Evolutionary conservation across 1,140 invertebrate genomes (phyloP), one percentile per base, ranked within the genome.

Genomic region (Aphelenchoides fujianensis): DNA sequence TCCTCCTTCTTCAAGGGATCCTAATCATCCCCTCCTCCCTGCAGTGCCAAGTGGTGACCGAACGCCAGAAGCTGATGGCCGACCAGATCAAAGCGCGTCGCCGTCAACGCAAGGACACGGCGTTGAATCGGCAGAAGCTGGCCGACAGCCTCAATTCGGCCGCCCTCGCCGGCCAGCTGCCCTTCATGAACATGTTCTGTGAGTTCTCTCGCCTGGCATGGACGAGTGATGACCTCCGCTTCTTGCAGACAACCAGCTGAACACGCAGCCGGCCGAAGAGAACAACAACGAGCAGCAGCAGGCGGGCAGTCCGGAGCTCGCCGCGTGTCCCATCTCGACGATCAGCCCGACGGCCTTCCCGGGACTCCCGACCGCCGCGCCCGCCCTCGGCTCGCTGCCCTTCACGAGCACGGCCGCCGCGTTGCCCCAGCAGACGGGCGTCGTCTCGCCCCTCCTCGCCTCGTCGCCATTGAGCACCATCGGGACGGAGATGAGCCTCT

Each of bases 11-110:
- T 2, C 16, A 2, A 77, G 23, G 35, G 23, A 72, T 61, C 69
- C 69, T n/a, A 66, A 66, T 9, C 69, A 9, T 66, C n/a, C 2
- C 35, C n/a, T n/a, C n/a, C n/a, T 32, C n/a, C 28, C 75, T 79
- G 74, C 78, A 79, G 78, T 82, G 80, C 55, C 79, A 82, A 72
- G 80, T 83, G 9, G 76, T 82, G n/a, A 72, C 71, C 32, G 80
- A 82, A 52, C 72, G 80, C 5, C 80, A 82, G 64, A 82, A 82
- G 59, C 70, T 82, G 32, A 82, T 82, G 80, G 80, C 80, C 0
- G 81, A 82, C 59, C 80, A 82, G 54, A 82, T 82, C 69, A 82
- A 82, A 53, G 83, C 81, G 53, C 79, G 80, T 19, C 69, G 80
- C 30, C 73, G 80, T 3, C 80, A 82, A 69, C 66, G 79, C 19